These are phyloP conservation scores for Hypomesus transpacificus DNA, from an alignment of 2,113 vertebrate genomes.

Conservation along the genomic window DNA sequence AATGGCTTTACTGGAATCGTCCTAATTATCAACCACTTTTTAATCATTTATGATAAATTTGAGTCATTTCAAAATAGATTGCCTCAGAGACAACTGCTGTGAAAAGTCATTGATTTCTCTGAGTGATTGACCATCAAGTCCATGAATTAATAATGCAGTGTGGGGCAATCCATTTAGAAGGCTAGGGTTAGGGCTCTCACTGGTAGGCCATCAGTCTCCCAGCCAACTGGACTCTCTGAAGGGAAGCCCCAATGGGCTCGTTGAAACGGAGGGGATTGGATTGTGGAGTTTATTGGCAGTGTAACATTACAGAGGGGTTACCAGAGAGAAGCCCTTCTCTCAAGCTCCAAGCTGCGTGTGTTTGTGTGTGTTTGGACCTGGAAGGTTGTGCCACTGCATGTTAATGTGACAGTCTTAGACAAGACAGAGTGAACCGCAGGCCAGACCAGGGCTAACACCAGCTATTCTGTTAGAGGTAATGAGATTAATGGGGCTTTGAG, in stretches of 20 bases:
- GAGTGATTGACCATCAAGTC: conserved; percentile 4
- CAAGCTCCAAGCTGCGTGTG: conserved; percentile 5
- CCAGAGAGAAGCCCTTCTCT: conserved; percentile 1
- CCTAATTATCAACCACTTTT: not conserved
- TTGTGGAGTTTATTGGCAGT: not conserved
- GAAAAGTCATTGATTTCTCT: not conserved
- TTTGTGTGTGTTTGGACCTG: conserved; percentile 5
- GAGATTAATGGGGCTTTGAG: conserved; percentile 56
- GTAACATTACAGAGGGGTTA: not conserved
- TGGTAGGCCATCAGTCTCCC: conserved; percentile 28
- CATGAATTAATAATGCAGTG: conserved; percentile 37
- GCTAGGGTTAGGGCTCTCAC: conserved; percentile 15
- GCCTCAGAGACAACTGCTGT: conserved; percentile 2
- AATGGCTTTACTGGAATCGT: too few relatives aligned
- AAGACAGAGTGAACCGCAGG: conserved; percentile 27
- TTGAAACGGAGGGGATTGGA: conserved; percentile 18
- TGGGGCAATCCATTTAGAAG: conserved; percentile 8
- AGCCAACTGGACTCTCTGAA: conserved; percentile 11
- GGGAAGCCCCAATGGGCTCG: conserved; percentile 5
- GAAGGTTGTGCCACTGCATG: conserved; percentile 3
- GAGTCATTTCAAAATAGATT: not conserved
- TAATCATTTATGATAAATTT: not conserved
- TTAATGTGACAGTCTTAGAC: conserved; percentile 35
- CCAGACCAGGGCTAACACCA: conserved; percentile 43
- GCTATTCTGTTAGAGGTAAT: conserved; percentile 60